Percentiles rank a stretch among this genome's conserved stretches.
Evolutionary conservation across 2,113 vertebrate species (phyloP).

Genomic region (Siniperca knerii): DNA sequence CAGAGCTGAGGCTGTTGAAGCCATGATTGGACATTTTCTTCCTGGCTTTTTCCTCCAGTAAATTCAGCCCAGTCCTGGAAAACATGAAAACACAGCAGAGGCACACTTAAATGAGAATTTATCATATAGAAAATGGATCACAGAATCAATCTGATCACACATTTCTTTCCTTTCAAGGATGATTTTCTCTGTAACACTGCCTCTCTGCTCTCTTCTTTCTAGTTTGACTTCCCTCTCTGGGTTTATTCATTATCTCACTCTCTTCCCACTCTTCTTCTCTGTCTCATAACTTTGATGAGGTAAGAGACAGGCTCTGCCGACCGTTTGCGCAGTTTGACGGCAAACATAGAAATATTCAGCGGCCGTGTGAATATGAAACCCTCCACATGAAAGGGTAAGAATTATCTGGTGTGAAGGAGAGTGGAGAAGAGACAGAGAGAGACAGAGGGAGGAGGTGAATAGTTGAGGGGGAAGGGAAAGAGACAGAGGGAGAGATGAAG

Average conservation of each 20-base stretch:
- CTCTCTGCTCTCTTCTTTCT: constrained; percentile 35
- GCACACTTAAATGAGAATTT: constrained; percentile 39
- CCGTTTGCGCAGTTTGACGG: constrained; percentile 47
- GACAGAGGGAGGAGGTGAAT: constrained; percentile 43
- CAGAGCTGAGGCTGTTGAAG: constrained; percentile 66
- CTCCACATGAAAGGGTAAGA: constrained; percentile 69
- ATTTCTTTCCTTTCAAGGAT: constrained; percentile 25
- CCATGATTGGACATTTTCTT: constrained; percentile 70
- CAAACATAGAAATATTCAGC: constrained; percentile 72
- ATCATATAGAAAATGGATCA: constrained; percentile 25
- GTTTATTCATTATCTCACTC: constrained; percentile 55
- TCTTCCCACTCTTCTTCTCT: constrained; percentile 37
- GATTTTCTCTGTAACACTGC: constrained; percentile 43
- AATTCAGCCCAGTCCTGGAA: constrained; percentile 69
- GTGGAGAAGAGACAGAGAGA: constrained; percentile 24
- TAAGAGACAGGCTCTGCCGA: constrained; percentile 50
- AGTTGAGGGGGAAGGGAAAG: constrained; percentile 53
- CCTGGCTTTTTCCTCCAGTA: constrained; percentile 68
- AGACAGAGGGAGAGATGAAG: constrained; percentile 74
- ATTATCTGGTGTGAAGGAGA: constrained; percentile 53
- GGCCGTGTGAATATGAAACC: constrained; percentile 65
- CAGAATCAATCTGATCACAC: constrained; percentile 42
- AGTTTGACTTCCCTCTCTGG: constrained; percentile 26
- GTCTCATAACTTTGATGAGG: constrained; percentile 66
- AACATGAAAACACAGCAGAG: constrained; percentile 26